Base-by-base conservation (phyloP, 2,888 invertebrate genomes). In the Leptinotarsa peninsularis region DNA sequence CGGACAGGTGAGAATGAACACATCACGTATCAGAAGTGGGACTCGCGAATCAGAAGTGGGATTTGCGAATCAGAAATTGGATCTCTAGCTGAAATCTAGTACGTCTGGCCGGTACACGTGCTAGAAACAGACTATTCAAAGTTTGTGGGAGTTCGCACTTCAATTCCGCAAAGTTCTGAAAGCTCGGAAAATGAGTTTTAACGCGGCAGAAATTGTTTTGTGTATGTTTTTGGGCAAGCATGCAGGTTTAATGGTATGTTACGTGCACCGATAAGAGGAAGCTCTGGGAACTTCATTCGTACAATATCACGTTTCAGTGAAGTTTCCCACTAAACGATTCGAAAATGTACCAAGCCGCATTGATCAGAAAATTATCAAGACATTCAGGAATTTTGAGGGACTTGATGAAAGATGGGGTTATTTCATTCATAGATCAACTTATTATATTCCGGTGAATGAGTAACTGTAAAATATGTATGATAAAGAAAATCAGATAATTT, bases 1-100 rank as follows among this genome's bases (percentile, higher is more conserved):
- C 76, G 80, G 81, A 84, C 84, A 84, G 84, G 84, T 83, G 84
- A 81, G 79, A 84, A 83, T 77, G 78, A 73, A 74, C 81, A 79
- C 75, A 76, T 80, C 81, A 80, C 78, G 77, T 78, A 73, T 71
- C 63, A 63, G 63, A 63, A 63, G 33, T n/a, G 70, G 71, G 52
- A 43, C 50, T 5, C 15, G 71, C 68, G 66, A 66, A 69, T 66
- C 69, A 72, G 67, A 72, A 58, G 54, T 49, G 69, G 75, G 73
- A 76, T 67, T 76, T 71, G 66, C 52, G 49, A 49, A 66, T 71
- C 71, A 58, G 60, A 60, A 71, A 67, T 71, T 52, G 60, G 71
- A 74, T 70, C 67, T 71, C 66, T 63, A 68, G 74, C 66, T 71
- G 67, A 75, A 71, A 73, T 72, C 68, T 72, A 68, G 76, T 78